Evolutionary conservation across 2,888 invertebrate genomes (phyloP).

Genomic region (Eumacrocentrus americanus): DNA sequence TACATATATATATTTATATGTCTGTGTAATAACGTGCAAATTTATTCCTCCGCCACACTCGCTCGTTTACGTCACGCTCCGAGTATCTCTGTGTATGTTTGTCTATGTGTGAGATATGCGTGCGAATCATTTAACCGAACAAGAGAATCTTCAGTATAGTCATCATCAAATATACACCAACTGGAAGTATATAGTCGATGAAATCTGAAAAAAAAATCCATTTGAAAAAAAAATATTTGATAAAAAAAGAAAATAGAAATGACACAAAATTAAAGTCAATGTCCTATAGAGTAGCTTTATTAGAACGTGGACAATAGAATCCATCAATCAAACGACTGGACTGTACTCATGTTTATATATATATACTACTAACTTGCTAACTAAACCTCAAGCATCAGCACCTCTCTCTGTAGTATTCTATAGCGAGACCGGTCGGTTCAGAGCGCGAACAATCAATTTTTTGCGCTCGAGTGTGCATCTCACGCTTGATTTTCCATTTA

Average conservation of each 20-base stretch:
- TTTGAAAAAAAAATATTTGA: neutral
- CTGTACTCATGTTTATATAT: neutral
- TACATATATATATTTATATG: neutral
- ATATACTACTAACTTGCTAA: too few species aligned
- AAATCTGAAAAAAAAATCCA: neutral
- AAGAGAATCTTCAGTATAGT: neutral
- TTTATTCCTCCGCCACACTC: conserved; percentile 44
- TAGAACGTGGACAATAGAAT: neutral
- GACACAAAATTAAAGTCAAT: neutral
- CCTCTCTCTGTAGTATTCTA: neutral
- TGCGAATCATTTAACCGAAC: conserved; percentile 1
- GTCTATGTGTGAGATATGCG: conserved; percentile 12
- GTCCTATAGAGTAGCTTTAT: neutral
- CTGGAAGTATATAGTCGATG: neutral
- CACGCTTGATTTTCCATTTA: conserved; percentile 2
- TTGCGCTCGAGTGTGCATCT: neutral
- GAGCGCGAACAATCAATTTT: conserved; percentile 14
- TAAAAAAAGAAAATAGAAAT: neutral
- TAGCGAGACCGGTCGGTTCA: neutral
- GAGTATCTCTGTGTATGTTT: conserved; percentile 30
- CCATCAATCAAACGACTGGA: neutral
- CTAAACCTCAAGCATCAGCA: neutral
- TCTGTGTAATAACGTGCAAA: conserved; percentile 45
- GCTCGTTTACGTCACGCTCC: conserved; percentile 38
- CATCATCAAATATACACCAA: neutral